Evolutionary conservation across 2,888 invertebrate genomes (phyloP).

Genomic region (Drosophila mettleri): DNA sequence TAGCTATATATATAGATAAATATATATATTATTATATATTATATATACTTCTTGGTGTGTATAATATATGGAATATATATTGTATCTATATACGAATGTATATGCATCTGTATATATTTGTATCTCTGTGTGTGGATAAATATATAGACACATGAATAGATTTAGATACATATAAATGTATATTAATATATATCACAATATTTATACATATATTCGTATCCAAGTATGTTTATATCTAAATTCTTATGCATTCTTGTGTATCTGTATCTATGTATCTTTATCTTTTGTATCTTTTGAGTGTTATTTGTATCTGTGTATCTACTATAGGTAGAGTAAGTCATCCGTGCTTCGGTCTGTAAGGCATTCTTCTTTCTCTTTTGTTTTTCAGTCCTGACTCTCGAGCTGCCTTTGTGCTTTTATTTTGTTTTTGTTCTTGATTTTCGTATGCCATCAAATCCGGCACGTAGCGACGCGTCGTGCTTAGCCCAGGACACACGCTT

Average conservation of each 20-base stretch:
- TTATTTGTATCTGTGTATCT: background rate
- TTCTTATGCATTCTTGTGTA: background rate
- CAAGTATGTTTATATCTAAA: background rate
- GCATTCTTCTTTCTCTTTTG: background rate
- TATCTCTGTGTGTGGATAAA: background rate
- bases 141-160: no score
- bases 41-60: no score
- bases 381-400: background rate
- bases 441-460: constrained; percentile 23
- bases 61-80: no score
- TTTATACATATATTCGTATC: background rate
- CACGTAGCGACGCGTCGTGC: constrained; percentile 41
- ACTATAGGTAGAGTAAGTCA: background rate
- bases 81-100: background rate
- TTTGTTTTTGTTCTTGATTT: background rate
- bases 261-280: background rate
- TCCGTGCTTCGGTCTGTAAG: background rate
- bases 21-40: no score
- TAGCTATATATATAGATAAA: no score
- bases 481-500: constrained; percentile 27
- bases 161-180: no score
- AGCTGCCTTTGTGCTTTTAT: background rate
- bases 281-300: background rate
- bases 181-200: no score
- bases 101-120: background rate